These are phyloP conservation scores for Drosophila hydei DNA, from an alignment of 1,140 invertebrate species.

Conservation along the genomic window DNA sequence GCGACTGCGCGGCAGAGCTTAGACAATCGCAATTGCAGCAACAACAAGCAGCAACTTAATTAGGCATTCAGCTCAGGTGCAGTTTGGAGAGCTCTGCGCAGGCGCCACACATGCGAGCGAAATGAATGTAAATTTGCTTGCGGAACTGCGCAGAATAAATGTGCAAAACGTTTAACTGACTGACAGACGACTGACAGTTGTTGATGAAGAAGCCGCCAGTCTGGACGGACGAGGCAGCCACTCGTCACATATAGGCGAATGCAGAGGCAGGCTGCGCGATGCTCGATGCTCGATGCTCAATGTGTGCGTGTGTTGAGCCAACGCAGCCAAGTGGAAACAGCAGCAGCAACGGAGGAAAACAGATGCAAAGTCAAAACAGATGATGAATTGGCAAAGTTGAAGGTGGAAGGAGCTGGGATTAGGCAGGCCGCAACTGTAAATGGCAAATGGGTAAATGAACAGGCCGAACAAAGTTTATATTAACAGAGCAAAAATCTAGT, in stretches of 20 bases:
- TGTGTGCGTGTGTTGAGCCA: constrained; percentile 3
- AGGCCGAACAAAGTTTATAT: constrained; percentile 44
- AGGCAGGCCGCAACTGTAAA: neutral
- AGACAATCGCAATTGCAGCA: constrained; percentile 19
- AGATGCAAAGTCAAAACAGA: constrained; percentile 58
- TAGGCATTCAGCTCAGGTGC: constrained; percentile 57
- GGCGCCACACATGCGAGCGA: constrained; percentile 59
- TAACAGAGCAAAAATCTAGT: constrained; percentile 44
- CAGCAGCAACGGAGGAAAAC: constrained; percentile 24
- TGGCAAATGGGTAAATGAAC: constrained; percentile 5
- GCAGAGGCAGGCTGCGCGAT: constrained; percentile 40
- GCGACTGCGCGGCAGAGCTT: constrained; percentile 20
- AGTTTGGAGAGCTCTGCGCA: constrained; percentile 32
- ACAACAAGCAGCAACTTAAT: constrained; percentile 56
- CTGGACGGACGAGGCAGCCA: constrained; percentile 10
- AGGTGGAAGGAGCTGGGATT: neutral
- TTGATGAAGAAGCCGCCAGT: constrained; percentile 45
- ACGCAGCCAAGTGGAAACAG: constrained; percentile 52
- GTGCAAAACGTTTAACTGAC: constrained; percentile 50
- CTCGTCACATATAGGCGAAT: constrained; percentile 15
- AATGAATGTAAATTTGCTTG: constrained; percentile 55
- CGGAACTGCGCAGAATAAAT: constrained; percentile 18
- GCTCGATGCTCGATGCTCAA: neutral
- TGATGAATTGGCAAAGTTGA: constrained; percentile 63
- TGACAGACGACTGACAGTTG: constrained; percentile 55